Conservation (phyloP, 2,888 invertebrate species). For the Agonopterix heracliana region DNA sequence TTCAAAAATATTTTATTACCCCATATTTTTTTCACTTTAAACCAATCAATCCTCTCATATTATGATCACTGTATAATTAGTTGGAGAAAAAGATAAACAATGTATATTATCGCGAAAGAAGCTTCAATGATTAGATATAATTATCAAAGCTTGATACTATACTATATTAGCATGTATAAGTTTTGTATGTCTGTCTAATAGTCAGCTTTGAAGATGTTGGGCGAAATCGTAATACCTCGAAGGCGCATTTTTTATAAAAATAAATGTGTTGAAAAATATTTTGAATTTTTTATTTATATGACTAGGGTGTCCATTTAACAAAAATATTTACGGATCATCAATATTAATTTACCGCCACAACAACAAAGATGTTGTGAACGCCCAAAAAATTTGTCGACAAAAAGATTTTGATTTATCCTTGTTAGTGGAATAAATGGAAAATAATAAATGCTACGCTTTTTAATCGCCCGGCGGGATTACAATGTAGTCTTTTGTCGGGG, state of each 20-base stretch:
- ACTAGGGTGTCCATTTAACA: constrained; percentile 5
- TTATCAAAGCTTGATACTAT: constrained; percentile 21
- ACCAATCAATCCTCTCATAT: no score
- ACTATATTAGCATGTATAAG: constrained; percentile 42
- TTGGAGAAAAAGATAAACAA: no score
- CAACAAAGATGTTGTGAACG: constrained; percentile 14
- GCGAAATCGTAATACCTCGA: constrained; percentile 32
- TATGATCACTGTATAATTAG: no score
- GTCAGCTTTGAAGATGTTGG: constrained; percentile 45
- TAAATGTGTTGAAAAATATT: constrained; percentile 55
- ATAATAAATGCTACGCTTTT: constrained; percentile 39
- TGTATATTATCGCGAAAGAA: not conserved
- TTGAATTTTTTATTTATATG: constrained; percentile 23
- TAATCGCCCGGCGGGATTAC: constrained; percentile 51
- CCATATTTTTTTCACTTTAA: no score
- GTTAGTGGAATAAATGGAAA: constrained; percentile 33
- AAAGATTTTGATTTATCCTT: constrained; percentile 45
- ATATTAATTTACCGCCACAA: constrained; percentile 25
- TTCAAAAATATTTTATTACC: no score
- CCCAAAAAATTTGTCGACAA: constrained; percentile 43
- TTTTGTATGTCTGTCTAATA: constrained; percentile 34
- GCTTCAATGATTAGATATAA: not conserved
- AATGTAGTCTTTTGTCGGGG: constrained; percentile 56
- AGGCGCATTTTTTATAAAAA: constrained; percentile 61
- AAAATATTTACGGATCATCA: constrained; percentile 26